Evolutionary conservation across 2,797 vertebrate species (phyloP), one percentile per base, ranked within the genome.

Genomic region (Microctenopoma lineatum): DNA sequence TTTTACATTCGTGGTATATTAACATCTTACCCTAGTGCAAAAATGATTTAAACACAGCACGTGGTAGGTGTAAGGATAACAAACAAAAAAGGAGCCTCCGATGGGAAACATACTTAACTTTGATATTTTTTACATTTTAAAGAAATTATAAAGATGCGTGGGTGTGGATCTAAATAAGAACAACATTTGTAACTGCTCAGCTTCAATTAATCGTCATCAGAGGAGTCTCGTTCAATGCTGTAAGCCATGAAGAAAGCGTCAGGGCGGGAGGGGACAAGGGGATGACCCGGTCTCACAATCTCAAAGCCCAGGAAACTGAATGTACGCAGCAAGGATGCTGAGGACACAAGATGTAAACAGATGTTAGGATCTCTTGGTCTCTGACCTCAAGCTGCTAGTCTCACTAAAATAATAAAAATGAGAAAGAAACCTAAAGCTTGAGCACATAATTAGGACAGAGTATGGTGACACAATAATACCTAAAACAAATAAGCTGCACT

Each of bases 251-350:
- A 99, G 96, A 97, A 97, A 94, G 97, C 97, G 46, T 99, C 97
- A 72, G 97, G 96, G 94, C 97, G 96, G 92, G 96, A 92, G 80
- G 97, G 97, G 94, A 98, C 95, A 83, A 98, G 96, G 95, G 97
- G 95, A 94, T 99, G 97, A 92, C 97, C 98, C 69, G 97, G 97
- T 97, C 96, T 96, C 95, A 99, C 97, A 97, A 98, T 98, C 96
- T 98, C 97, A 97, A 99, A 98, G 96, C 97, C 97, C 95, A 99
- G 94, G 93, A 98, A 99, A 94, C 97, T 96, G 95, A 98, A 99
- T 44, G 97, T 98, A 55, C 96, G 95, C 90, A 99, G 95, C 87
- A 99, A 88, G 66, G 96, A 94, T 88, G 97, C 97, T 99, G 87
- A 16, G 25, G 52, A 45, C 39, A 76, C 9, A 0, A 59, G 1